Base-by-base conservation (phyloP, 2,888 invertebrate genomes). In the Cephus sareptanus region DNA sequence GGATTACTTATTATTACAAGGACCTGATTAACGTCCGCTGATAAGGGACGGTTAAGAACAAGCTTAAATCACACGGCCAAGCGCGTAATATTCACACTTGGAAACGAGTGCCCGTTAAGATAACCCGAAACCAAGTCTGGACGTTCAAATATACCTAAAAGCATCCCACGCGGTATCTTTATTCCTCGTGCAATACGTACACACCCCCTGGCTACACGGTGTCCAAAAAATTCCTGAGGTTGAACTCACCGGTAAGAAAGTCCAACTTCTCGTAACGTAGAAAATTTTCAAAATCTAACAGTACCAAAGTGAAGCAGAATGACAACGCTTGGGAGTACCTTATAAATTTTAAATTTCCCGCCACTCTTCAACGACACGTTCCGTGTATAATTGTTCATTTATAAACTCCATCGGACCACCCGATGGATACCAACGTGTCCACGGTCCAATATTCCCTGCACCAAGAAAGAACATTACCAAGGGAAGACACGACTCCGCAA, bases 401-500 rank as follows among this genome's bases (percentile, higher is more conserved):
- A 56, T 4, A 23, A 23, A 56, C 23, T 56, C 23, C 56, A 56
- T 56, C 56, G 23, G 56, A 56, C 56, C 56, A 56, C 56, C 56
- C 56, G 56, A 56, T 56, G 23, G 23, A 56, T 23, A 56, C 6
- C n/a, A 34, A 35, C 35, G 74, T 23, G 74, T n/a, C 74, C 35
- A 34, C 33, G n/a, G 23, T 74, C 74, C 74, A 34, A 82, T 81
- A 79, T 80, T 80, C 56, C 83, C 82, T 77, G 80, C 78, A 76
- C 76, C 71, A 76, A 80, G 80, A 75, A 73, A 81, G 81, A 79
- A 84, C 84, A 82, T 84, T 85, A 83, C 79, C 82, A 78, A 76
- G 75, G 78, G 83, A 83, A 81, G 84, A 87, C 87, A 88, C 82
- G 86, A 85, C 83, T 87, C 80, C 82, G 87, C 88, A 87, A 88